A percentile compares a stretch with the other conserved stretches of the same genome.
Evolutionary conservation across 2,113 vertebrate genomes (phyloP).

Genomic region (Oenanthe melanoleuca): DNA sequence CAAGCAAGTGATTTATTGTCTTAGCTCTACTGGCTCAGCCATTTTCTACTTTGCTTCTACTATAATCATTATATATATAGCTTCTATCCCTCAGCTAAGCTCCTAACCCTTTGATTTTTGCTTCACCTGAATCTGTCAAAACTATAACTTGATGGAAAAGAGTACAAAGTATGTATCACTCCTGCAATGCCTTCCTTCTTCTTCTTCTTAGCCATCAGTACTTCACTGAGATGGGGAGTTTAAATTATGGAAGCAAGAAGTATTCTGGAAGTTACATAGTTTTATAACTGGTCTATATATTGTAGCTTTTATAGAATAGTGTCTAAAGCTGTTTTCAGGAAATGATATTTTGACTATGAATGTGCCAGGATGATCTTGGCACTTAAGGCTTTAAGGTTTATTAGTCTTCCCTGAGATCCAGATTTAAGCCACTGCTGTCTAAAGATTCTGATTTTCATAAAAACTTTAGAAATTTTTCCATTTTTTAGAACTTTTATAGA

Average conservation of each 20-base stretch:
- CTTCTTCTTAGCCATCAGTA: neutral
- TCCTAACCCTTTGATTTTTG: too few species aligned
- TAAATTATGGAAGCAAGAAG: neutral
- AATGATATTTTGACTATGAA: neutral
- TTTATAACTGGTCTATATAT: neutral
- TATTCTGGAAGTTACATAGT: neutral
- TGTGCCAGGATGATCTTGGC: neutral
- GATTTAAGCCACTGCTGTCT: neutral
- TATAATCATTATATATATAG: too few species aligned
- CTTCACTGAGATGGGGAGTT: neutral
- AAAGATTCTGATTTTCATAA: neutral
- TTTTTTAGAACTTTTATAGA: neutral
- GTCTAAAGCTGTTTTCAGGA: neutral
- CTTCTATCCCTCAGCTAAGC: too few species aligned
- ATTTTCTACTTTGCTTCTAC: too few species aligned
- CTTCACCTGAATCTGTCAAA: neutral
- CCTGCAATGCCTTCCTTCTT: neutral
- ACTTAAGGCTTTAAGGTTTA: neutral
- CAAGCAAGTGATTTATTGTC: too few species aligned
- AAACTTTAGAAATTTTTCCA: neutral
- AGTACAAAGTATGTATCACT: neutral
- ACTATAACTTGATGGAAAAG: neutral
- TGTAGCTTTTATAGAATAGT: neutral
- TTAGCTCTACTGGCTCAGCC: too few species aligned
- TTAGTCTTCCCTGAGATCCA: neutral